phyloP scores from a whole-genome alignment of 2,888 invertebrate genomes.

The Agrypnus murinus region DNA sequence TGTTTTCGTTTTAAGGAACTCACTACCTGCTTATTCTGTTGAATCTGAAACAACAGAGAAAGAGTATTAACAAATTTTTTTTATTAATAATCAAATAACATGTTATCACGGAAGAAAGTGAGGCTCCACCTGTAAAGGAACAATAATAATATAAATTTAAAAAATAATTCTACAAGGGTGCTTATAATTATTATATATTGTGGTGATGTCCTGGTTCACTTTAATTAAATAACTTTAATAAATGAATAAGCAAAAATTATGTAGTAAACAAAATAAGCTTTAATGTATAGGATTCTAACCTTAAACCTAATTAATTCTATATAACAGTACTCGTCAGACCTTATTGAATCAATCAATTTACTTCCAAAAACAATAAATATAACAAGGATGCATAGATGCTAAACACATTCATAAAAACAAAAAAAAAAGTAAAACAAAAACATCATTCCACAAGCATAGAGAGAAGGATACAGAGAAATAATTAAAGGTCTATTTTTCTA shows the following conservation, averaged over 20 bases:
- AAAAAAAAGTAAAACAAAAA: slow-evolving; percentile 29
- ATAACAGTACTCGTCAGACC: no score
- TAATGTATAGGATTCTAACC: not conserved
- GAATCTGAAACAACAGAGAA: slow-evolving; percentile 81
- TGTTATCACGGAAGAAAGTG: not conserved
- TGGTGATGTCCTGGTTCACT: slow-evolving; percentile 47
- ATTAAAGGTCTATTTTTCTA: not conserved
- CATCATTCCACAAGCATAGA: slow-evolving; percentile 48
- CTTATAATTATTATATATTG: not conserved
- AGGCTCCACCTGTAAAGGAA: slow-evolving; percentile 35
- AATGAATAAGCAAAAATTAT: slow-evolving; percentile 38
- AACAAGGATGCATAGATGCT: not conserved
- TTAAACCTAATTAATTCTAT: not conserved
- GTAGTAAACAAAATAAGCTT: slow-evolving; percentile 37
- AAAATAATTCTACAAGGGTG: slow-evolving; percentile 39
- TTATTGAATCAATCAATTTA: slow-evolving; percentile 11
- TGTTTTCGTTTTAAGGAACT: slow-evolving; percentile 90
- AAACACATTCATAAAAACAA: slow-evolving; percentile 32
- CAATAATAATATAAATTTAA: slow-evolving; percentile 36
- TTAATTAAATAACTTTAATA: slow-evolving; percentile 28
- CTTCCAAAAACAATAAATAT: not conserved
- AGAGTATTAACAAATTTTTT: slow-evolving; percentile 8
- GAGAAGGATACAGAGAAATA: not conserved
- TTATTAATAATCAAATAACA: not conserved
- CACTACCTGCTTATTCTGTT: slow-evolving; percentile 94